Base-by-base conservation (phyloP, 23 tunicate genomes). In the Ascidia mentula region DNA sequence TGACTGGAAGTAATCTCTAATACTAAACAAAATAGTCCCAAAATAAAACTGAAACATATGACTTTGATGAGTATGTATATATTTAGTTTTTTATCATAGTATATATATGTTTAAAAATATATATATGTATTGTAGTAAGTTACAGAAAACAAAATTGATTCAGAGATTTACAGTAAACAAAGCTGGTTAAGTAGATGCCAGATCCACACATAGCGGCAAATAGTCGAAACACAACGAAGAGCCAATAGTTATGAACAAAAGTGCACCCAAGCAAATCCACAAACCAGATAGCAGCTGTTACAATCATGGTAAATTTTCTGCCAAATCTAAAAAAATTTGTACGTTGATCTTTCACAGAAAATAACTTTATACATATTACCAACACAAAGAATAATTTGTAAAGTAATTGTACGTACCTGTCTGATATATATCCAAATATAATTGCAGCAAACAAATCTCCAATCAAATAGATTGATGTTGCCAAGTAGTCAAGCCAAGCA, bases 321-420 rank as follows among this genome's bases (percentile, higher is more conserved):
- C 95, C 95, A n/a, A 59, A 60, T 59, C 95, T 89, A 36, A 5
- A 82, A n/a, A n/a, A n/a, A n/a, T n/a, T n/a, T n/a, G n/a, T n/a
- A n/a, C n/a, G n/a, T n/a, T n/a, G n/a, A n/a, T n/a, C n/a, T n/a
- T n/a, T n/a, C n/a, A 42, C 53, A 42, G 15, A 9, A 12, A 42
- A 9, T n/a, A n/a, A n/a, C n/a, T n/a, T 9, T 3, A 53, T 5
- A 53, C 65, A 5, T 5, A 53, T 9, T 20, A 53, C 22, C 24
- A 3, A 9, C 65, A 53, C 7, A 53, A 53, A 53, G 24, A 6
- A 5, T 5, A 53, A 53, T 53, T 9, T 9, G n/a, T n/a, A n/a
- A n/a, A n/a, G n/a, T n/a, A n/a, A n/a, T n/a, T n/a, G n/a, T 9
- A 61, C 85, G 75, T 38, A 83, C 87, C 69, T 83, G 60, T 83